Percentiles rank a stretch among this genome's conserved stretches.
phyloP scores from a whole-genome alignment of 2,113 vertebrate genomes.

The Saguinus imperator region DNA sequence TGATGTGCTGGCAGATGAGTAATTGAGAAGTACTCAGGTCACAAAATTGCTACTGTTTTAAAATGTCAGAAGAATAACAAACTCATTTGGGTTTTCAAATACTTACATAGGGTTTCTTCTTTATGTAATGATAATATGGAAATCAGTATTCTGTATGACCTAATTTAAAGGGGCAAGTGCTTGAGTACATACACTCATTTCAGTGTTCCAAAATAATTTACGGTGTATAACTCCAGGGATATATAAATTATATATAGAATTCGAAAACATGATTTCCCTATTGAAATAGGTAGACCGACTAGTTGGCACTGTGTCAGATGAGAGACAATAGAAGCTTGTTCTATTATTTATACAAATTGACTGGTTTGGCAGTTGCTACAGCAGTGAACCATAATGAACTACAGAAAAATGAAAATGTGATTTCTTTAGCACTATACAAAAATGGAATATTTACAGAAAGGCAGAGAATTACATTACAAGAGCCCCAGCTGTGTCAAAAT shows the following conservation, averaged over 20 bases:
- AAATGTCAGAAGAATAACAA: conserved; percentile 29
- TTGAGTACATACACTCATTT: conserved; percentile 10
- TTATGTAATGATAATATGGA: background rate
- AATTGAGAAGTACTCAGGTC: background rate
- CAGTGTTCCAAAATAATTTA: conserved; percentile 20
- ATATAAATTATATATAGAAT: conserved; percentile 67
- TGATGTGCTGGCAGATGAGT: conserved; percentile 23
- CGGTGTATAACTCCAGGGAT: conserved; percentile 22
- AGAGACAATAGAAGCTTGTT: conserved; percentile 78
- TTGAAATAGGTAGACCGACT: conserved; percentile 66
- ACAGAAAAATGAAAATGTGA: conserved; percentile 75
- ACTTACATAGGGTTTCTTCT: background rate
- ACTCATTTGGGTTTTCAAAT: conserved; percentile 22
- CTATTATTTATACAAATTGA: conserved; percentile 81
- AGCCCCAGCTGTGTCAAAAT: conserved; percentile 52
- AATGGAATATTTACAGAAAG: conserved; percentile 73
- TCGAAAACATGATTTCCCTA: conserved; percentile 53
- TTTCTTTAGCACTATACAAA: conserved; percentile 75
- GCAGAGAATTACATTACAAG: conserved; percentile 67
- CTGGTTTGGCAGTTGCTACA: conserved; percentile 80
- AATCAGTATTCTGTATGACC: conserved; percentile 9
- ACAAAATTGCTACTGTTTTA: conserved; percentile 29
- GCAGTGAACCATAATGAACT: conserved; percentile 73
- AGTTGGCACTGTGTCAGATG: conserved; percentile 71
- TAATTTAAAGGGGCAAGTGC: conserved; percentile 37